Percentiles rank a stretch among this genome's conserved stretches.
Conservation (phyloP, 2,113 vertebrate genomes). For the Poeciliopsis turrubarensis region DNA sequence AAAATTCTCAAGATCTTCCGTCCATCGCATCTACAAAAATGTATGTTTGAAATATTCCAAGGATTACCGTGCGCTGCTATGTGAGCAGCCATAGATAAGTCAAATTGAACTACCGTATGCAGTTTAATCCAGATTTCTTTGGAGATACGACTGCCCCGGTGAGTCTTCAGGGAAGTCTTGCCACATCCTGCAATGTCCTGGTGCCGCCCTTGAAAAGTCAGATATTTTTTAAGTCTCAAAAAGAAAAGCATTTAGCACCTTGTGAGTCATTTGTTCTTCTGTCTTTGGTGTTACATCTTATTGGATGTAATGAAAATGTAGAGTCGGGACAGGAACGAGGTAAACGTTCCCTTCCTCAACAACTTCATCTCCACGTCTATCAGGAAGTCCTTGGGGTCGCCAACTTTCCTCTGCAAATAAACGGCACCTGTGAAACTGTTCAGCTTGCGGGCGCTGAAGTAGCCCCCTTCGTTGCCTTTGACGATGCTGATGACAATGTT, state of each 20-base stretch:
- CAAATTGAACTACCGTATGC: too few species aligned
- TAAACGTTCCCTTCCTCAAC: slow-evolving; percentile 88
- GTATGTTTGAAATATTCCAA: too few species aligned
- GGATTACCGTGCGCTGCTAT: too few species aligned
- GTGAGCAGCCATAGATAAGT: too few species aligned
- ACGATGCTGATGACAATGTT: slow-evolving; percentile 86
- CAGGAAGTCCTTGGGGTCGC: slow-evolving; percentile 87
- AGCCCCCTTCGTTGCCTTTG: slow-evolving; percentile 88
- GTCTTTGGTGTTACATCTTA: slow-evolving; percentile 49
- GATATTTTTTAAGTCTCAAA: too few species aligned
- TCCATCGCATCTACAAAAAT: too few species aligned
- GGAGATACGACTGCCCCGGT: too few species aligned
- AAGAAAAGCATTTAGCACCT: slow-evolving; percentile 58
- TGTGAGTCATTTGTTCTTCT: slow-evolving; percentile 34
- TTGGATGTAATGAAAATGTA: slow-evolving; percentile 91
- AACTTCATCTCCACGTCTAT: slow-evolving; percentile 96
- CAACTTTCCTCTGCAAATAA: slow-evolving; percentile 85
- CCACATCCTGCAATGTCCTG: too few species aligned
- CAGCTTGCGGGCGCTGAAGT: slow-evolving; percentile 88
- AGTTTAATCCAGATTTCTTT: too few species aligned
- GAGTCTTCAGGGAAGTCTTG: too few species aligned
- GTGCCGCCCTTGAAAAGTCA: too few species aligned
- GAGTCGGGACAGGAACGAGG: slow-evolving; percentile 90
- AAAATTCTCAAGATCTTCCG: too few species aligned
- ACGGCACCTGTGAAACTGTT: slow-evolving; percentile 90